Evolutionary conservation across 1,140 invertebrate genomes (phyloP).

Genomic region (Aphaenogaster floridana): DNA sequence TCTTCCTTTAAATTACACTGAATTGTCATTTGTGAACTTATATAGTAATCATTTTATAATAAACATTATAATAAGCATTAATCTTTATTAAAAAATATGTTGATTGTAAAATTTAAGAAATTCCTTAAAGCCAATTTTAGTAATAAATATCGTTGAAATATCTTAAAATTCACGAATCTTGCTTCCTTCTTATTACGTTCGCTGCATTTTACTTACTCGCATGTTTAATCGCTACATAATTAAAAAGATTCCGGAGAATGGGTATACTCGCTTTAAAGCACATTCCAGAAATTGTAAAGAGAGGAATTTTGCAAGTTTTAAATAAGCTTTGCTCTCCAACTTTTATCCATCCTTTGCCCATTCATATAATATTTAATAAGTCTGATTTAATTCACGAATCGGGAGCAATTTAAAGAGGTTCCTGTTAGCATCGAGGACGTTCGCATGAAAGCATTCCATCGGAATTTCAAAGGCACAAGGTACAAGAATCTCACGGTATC

Average conservation of each 20-base stretch:
- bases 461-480: conserved; percentile 49
- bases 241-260: conserved; percentile 59
- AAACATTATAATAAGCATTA: neutral
- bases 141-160: conserved; percentile 42
- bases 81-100: neutral
- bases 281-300: conserved; percentile 51
- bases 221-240: conserved; percentile 59
- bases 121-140: neutral
- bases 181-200: conserved; percentile 32
- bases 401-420: conserved; percentile 45
- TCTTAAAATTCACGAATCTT: conserved; percentile 22
- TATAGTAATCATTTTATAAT: neutral
- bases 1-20: neutral
- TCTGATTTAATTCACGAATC: conserved; percentile 59
- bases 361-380: conserved; percentile 59
- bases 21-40: neutral
- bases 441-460: conserved; percentile 37
- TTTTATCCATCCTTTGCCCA: conserved; percentile 26
- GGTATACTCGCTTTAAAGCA: conserved; percentile 40
- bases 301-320: conserved; percentile 60
- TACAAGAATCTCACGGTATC: conserved; percentile 17
- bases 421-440: conserved; percentile 36
- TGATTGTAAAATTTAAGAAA: conserved; percentile 11
- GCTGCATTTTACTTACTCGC: conserved; percentile 47
- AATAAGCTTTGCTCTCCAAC: conserved; percentile 48